These are phyloP conservation scores for Oscheius sp. DNA, from an alignment of 2,888 invertebrate genomes.

Conservation along the genomic window DNA sequence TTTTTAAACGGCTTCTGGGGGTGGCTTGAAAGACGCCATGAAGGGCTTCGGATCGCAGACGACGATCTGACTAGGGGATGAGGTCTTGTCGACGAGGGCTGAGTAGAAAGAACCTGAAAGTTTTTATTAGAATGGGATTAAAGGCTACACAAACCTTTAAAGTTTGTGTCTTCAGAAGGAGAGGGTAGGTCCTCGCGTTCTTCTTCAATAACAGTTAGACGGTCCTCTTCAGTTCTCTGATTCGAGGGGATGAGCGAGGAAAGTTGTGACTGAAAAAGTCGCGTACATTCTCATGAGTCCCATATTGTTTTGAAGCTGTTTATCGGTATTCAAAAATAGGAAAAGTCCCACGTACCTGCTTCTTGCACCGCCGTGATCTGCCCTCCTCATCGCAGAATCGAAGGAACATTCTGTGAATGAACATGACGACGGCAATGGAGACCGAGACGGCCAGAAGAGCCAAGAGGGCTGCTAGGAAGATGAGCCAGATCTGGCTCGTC, in stretches of 20 bases:
- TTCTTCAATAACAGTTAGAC: conserved; percentile 33
- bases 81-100: neutral
- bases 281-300: too few species aligned
- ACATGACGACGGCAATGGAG: conserved; percentile 7
- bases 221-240: conserved; percentile 25
- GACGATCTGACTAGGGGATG: conserved; percentile 6
- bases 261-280: conserved; percentile 17
- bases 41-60: conserved; percentile 27
- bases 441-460: conserved; percentile 16
- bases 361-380: conserved; percentile 8
- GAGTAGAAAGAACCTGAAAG: conserved; percentile 12
- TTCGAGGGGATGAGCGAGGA: conserved; percentile 1
- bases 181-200: conserved; percentile 29
- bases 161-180: conserved; percentile 11
- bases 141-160: neutral
- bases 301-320: too few species aligned
- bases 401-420: conserved; percentile 27
- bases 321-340: too few species aligned
- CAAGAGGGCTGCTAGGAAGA: conserved; percentile 14
- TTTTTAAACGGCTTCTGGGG: conserved; percentile 14
- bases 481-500: neutral
- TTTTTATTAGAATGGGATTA: neutral
- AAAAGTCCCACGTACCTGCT: conserved; percentile 12
- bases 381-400: conserved; percentile 19
- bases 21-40: conserved; percentile 17